A percentile compares a stretch with the other conserved stretches of the same genome.
phyloP scores from a whole-genome alignment of 1,140 invertebrate species.

The Drosophila chauvacae region DNA sequence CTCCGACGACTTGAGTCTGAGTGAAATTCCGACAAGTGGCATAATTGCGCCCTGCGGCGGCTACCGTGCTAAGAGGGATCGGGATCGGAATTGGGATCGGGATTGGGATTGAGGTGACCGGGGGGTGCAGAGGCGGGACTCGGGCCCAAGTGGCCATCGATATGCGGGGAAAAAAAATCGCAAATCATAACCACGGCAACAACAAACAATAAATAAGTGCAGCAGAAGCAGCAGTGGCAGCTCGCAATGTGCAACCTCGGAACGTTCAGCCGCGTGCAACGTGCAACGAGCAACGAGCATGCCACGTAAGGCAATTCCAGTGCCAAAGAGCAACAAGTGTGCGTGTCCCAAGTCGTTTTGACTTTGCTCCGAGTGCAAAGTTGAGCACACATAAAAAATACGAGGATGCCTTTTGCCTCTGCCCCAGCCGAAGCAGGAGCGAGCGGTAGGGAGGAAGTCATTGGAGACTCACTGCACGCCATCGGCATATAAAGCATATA shows the following conservation, averaged over 20 bases:
- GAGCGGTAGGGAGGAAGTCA: conserved; percentile 20
- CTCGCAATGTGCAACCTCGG: conserved; percentile 39
- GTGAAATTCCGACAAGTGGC: conserved; percentile 83
- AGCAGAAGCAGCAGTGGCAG: conserved; percentile 36
- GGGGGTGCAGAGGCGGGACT: background rate
- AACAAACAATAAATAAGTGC: conserved; percentile 82
- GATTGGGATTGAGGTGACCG: background rate
- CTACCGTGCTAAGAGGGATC: conserved; percentile 73
- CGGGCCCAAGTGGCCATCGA: conserved; percentile 53
- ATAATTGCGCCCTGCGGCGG: conserved; percentile 80
- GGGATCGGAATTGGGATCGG: conserved; percentile 9
- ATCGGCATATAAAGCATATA: conserved; percentile 70
- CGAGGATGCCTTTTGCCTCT: conserved; percentile 37
- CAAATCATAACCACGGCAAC: conserved; percentile 78
- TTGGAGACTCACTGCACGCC: conserved; percentile 61
- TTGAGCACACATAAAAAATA: conserved; percentile 62
- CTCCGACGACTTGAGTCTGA: conserved; percentile 36
- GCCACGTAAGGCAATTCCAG: conserved; percentile 52
- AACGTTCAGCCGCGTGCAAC: conserved; percentile 6
- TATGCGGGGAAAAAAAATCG: conserved; percentile 65
- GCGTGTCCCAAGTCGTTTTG: conserved; percentile 81
- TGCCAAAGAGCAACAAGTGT: conserved; percentile 76
- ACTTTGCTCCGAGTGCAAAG: conserved; percentile 70
- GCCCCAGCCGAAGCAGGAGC: conserved; percentile 1
- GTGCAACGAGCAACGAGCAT: conserved; percentile 29